Evolutionary conservation across 1,140 invertebrate genomes (phyloP), one percentile per base, ranked within the genome.

Genomic region (Drosophila nigrodunni): DNA sequence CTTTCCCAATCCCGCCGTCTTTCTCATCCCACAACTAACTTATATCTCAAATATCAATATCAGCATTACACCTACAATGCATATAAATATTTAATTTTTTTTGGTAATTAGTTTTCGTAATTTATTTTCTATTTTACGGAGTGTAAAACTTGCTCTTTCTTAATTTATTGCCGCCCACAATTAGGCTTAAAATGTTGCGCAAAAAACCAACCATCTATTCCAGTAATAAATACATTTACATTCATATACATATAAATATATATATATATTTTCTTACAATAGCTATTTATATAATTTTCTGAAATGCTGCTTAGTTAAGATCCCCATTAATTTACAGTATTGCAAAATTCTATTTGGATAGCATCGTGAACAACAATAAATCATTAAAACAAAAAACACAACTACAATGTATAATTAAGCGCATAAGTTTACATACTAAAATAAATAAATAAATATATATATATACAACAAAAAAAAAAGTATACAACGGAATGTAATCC

Each of bases 141-240:
- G 49, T 54, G 39, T 68, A 49, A 39, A 44, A 34, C 41, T 66
- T 44, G 41, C 46, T 82, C 25, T 52, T 35, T 82, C 35, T 54
- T 86, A 59, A 86, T 88, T 82, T 87, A 87, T 88, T 82, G 68
- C 77, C 77, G 77, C 73, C 69, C 80, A 85, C 50, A 50, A 71
- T 73, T 83, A 85, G 77, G 67, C 67, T 78, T 83, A 85, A 60
- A 72, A 11, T 34, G 39, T 25, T 59, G 35, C 43, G 15, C 60
- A 41, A 69, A 69, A 54, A 39, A 21, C 15, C 25, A 44, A 18
- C 25, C 43, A 8, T 58, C 37, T 43, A 74, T 60, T 65, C 66
- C 55, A 69, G 58, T 70, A 61, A 74, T 46, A 50, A 65, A 67
- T 41, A 59, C 61, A 62, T 58, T 25, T 60, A 64, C 34, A 62